Evolutionary conservation across 2,113 vertebrate species (phyloP), one percentile per base, ranked within the genome.

Genomic region (Ammodytes dubius): DNA sequence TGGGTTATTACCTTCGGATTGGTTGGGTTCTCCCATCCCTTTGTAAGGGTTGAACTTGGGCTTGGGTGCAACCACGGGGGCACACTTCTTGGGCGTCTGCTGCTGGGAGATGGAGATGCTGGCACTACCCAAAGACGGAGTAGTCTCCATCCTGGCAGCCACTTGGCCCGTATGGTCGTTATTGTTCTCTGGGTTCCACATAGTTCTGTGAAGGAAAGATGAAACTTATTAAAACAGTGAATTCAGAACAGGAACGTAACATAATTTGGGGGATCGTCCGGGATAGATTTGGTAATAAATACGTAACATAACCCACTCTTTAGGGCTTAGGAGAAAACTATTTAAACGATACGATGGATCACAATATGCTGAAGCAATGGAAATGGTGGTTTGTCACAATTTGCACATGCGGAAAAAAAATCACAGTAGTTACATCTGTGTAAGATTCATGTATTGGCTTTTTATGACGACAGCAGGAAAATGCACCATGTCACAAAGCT

Each of bases 11-110:
- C 95, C 94, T 92, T 96, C 94, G 4, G 91, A 17, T 43, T 63
- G 92, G 27, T 46, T 7, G 14, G 72, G 6, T 1, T 95, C 95
- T 65, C 85, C 93, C 14, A 37, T 47, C 10, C 73, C 85, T 79
- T 97, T 97, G 87, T 98, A 98, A 0, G 98, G 98, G 83, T 99
- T 98, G 92, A 97, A 98, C 89, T 99, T 99, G 17, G 98, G 98
- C 79, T 99, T 99, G 43, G 98, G 98, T 19, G 98, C 98, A 8
- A 99, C 98, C 0, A 98, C 93, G 0, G 98, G 98, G 0, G 98
- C 98, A 92, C 98, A 99, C 77, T 99, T 99, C 95, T 98, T 99
- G 47, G 98, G 98, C 0, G 93, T 76, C 89, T 99, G 98, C 66
- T 99, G 98, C 82, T 97, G 97, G 17, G 98, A 99, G 69, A 99